These are phyloP conservation scores for Psittacula cyanocephala DNA, from an alignment of 2,113 vertebrate genomes.

Conservation along the genomic window DNA sequence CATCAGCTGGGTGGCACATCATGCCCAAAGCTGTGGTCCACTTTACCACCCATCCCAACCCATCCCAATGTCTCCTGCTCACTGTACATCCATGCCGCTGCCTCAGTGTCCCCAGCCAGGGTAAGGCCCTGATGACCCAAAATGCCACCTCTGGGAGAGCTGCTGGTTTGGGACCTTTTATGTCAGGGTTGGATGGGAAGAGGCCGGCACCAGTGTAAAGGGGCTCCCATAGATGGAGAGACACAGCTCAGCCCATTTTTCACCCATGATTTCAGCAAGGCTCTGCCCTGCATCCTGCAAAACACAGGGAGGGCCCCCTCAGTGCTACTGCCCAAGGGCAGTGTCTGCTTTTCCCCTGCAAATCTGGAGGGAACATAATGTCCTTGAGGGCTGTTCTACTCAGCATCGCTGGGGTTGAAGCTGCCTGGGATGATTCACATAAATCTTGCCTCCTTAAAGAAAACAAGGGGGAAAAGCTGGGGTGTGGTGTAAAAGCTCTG, in stretches of 20 bases:
- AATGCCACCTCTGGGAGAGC: not conserved
- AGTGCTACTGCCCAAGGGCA: not conserved
- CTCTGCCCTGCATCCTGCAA: not conserved
- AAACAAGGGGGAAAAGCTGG: not conserved
- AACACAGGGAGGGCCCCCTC: not conserved
- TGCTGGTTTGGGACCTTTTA: not conserved
- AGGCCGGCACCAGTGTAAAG: not conserved
- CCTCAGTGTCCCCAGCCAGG: not conserved
- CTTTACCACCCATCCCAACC: not conserved
- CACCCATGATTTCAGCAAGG: not conserved
- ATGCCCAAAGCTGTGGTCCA: not conserved
- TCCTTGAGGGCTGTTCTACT: not conserved
- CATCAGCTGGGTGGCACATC: not conserved
- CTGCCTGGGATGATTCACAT: not conserved
- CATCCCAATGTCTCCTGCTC: not conserved
- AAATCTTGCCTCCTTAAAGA: constrained; percentile 24
- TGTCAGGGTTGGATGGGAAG: not conserved
- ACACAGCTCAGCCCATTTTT: not conserved
- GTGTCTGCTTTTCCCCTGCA: not conserved
- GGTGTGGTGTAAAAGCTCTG: constrained; percentile 14
- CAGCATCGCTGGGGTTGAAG: not conserved
- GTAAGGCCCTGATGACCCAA: not conserved
- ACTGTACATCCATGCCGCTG: not conserved
- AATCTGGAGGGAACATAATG: not conserved
- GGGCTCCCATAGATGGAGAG: fast-evolving